A percentile compares a stretch with the other conserved stretches of the same genome.
Conservation (phyloP, 2,113 vertebrate genomes). For the Lamprotornis superbus region DNA sequence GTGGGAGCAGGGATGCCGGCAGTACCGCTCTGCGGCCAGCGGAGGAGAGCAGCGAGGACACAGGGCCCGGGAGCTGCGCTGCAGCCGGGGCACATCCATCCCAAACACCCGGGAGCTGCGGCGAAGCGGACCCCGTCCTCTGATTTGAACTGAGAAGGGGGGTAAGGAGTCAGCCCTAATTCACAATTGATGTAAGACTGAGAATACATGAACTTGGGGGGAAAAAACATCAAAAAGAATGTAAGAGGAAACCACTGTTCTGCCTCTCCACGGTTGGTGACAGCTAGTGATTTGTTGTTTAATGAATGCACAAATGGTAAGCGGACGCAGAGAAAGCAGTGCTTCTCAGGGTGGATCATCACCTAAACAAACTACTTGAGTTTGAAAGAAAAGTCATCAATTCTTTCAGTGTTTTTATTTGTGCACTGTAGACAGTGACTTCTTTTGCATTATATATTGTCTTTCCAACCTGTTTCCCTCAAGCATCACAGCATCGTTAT, state of each 20-base stretch:
- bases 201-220: background rate
- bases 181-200: fast-evolving
- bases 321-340: background rate
- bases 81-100: background rate
- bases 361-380: background rate
- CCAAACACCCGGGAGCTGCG: background rate
- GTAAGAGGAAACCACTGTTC: background rate
- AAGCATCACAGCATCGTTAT: background rate
- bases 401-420: background rate
- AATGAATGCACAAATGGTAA: background rate
- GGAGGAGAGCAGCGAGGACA: background rate
- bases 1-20: background rate
- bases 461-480: background rate
- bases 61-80: background rate
- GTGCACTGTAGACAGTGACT: background rate
- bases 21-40: background rate
- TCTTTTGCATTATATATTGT: background rate
- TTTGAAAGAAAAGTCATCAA: background rate
- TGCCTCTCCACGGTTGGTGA: background rate
- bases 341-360: background rate
- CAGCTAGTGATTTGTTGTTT: background rate
- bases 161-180: background rate
- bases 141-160: background rate
- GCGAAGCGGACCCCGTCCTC: background rate
- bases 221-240: background rate